These are phyloP conservation scores for Ochotona princeps DNA, from an alignment of 2,113 vertebrate species.

Conservation along the genomic window DNA sequence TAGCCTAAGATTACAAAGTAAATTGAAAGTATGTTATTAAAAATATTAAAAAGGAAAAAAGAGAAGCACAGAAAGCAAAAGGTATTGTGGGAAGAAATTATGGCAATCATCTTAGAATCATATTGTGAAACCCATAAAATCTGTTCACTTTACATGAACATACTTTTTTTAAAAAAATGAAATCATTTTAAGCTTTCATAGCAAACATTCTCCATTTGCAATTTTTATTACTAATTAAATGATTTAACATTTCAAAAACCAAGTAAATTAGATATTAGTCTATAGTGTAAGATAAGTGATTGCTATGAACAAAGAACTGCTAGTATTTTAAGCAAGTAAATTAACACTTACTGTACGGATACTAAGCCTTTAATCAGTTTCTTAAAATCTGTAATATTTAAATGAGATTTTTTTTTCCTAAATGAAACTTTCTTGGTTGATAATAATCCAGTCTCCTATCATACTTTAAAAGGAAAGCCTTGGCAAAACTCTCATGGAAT, in stretches of 20 bases:
- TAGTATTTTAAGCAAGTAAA: background rate
- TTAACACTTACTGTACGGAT: slow-evolving; percentile 3
- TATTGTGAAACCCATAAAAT: too few relatives aligned
- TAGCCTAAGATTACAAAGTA: too few relatives aligned
- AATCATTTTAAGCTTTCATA: background rate
- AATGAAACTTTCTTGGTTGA: background rate
- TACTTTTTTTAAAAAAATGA: too few relatives aligned
- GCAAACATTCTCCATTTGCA: slow-evolving; percentile 21
- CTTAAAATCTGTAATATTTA: slow-evolving; percentile 50
- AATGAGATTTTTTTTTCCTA: background rate
- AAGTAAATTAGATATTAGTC: slow-evolving; percentile 49
- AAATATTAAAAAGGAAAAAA: too few relatives aligned
- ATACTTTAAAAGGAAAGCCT: slow-evolving; percentile 47
- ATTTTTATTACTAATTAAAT: slow-evolving; percentile 47
- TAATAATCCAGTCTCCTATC: slow-evolving; percentile 7
- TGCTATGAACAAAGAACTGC: background rate
- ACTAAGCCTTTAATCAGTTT: slow-evolving; percentile 49
- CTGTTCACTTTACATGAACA: too few relatives aligned
- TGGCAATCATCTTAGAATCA: too few relatives aligned
- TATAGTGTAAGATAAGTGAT: slow-evolving; percentile 44
- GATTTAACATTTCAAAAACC: slow-evolving; percentile 34
- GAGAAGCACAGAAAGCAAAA: too few relatives aligned
- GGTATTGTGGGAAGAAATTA: too few relatives aligned
- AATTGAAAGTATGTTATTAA: too few relatives aligned
- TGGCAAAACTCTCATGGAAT: slow-evolving; percentile 3